Conservation (phyloP, 2,797 vertebrate genomes). For the Galagoides demidoff region DNA sequence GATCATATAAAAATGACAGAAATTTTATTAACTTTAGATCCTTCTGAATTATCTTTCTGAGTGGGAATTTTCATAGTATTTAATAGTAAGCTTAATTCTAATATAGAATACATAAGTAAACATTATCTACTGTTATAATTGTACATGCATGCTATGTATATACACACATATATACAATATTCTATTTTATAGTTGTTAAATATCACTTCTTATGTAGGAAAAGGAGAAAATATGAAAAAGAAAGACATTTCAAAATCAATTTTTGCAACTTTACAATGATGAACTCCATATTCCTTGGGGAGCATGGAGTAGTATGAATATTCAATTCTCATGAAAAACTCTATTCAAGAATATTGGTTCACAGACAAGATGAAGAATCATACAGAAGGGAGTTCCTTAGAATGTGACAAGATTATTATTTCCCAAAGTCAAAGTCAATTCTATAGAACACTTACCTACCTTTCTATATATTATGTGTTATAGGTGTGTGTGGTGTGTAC, state of each 20-base stretch:
- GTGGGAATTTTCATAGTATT: neutral
- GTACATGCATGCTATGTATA: neutral
- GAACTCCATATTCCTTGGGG: neutral
- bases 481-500: too few relatives aligned
- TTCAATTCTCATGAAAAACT: constrained; percentile 25
- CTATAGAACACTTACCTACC: neutral
- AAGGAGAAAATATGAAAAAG: neutral
- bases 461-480: neutral
- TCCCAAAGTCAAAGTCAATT: neutral
- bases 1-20: constrained; percentile 13
- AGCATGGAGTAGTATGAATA: constrained; percentile 1
- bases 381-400: neutral
- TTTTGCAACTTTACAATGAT: neutral
- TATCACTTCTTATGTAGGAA: neutral
- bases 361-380: neutral
- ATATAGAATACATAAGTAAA: neutral
- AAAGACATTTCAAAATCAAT: neutral
- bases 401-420: neutral
- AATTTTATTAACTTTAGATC: constrained; percentile 22
- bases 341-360: neutral
- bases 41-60: constrained; percentile 23
- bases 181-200: neutral
- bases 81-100: neutral
- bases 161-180: neutral
- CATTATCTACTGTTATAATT: neutral